These are phyloP conservation scores for Aphelocoma coerulescens DNA, from an alignment of 2,113 vertebrate genomes.

Conservation along the genomic window DNA sequence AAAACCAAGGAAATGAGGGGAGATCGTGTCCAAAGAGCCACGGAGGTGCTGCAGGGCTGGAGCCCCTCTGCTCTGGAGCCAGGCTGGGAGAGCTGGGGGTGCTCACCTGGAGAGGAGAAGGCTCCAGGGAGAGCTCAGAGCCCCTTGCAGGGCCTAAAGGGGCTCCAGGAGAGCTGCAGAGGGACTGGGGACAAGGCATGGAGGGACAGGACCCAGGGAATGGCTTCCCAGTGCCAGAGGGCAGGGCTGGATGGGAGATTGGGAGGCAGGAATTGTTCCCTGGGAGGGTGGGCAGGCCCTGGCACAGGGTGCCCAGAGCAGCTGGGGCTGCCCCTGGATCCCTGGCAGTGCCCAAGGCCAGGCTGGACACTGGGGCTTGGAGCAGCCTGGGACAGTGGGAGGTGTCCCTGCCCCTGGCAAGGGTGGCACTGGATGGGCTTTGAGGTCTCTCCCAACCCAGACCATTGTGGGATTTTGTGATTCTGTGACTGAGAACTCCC, in stretches of 20 bases:
- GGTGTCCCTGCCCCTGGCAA: neutral
- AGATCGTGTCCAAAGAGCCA: neutral
- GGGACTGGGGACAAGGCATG: neutral
- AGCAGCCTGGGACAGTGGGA: neutral
- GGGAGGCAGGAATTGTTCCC: neutral
- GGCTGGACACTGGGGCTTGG: neutral
- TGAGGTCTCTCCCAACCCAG: neutral
- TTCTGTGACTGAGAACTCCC: neutral
- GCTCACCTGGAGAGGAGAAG: neutral
- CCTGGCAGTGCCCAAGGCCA: neutral
- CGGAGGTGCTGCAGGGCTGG: neutral
- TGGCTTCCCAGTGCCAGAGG: neutral
- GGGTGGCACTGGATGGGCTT: fast-evolving
- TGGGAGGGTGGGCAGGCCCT: neutral
- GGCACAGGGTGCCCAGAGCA: neutral
- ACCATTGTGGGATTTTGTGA: neutral
- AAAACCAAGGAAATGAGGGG: neutral
- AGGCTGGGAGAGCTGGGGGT: neutral
- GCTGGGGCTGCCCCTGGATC: neutral
- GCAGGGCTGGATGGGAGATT: neutral
- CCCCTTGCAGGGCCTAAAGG: neutral
- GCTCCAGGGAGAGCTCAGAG: neutral
- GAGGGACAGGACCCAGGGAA: neutral
- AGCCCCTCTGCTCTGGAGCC: neutral
- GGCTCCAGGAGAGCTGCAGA: neutral